Base-by-base conservation (phyloP, 2,888 invertebrate genomes). In the Ptilodon capucinus region DNA sequence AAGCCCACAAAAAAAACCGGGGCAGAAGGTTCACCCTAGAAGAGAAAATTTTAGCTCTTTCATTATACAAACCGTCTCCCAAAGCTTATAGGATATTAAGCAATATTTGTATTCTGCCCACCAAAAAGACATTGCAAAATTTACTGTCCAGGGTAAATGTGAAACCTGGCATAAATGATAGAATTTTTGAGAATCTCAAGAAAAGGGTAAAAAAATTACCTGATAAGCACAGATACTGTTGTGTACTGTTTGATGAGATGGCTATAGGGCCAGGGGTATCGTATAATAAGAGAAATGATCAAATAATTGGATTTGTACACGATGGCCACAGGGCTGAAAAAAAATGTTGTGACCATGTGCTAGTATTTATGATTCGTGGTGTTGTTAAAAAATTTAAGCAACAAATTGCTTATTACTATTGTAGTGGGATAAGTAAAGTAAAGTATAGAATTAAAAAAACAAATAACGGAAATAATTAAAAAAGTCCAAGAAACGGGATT, bases 161-260 rank as follows among this genome's bases (percentile, higher is more conserved):
- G 17, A 19, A 28, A 4, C 39, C 44, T n/a, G 39, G 44, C 18
- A 28, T 44, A 6, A 44, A 44, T 39, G 21, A 44, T 30, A 18
- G 16, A 11, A 21, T 44, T 1, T 30, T 32, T 8, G 11, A 0
- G 19, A 40, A 16, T 11, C 43, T 5, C 40, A 43, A 35, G 23
- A 25, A 42, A 17, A 21, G 6, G 18, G 25, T 38, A 17, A 25
- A 41, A 7, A 45, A 45, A 17, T 34, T 39, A 39, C 43, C 40
- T 5, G 4, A 21, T 11, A 30, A 44, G 6, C n/a, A 48, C 6
- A 41, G 39, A 38, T 2, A 42, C 2, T 42, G 49, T 17, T 6
- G 38, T 16, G n/a, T 42, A 11, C n/a, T 49, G 2, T 50, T 45
- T 43, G 51, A 53, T 1, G 49, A 55, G 35, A 53, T 53, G 46